Base-by-base conservation (phyloP, 92 coral and sea anemone species). In the Porites lobata region DNA sequence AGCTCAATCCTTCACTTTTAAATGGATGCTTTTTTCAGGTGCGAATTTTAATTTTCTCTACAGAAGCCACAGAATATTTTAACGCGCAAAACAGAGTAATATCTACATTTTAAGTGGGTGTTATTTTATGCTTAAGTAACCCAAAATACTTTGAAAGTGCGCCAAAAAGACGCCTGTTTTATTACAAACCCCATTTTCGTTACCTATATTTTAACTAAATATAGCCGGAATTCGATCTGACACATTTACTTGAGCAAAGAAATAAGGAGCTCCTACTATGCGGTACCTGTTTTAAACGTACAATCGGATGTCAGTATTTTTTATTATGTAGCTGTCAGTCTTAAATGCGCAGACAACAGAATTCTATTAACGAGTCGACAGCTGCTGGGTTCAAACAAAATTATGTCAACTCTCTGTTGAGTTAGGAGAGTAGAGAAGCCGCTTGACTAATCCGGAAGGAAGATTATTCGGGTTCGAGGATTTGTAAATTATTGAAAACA, bases 371-470 rank as follows among this genome's bases (percentile, higher is more conserved):
- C 47, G 8, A 15, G 9, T 14, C 69, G 86, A 82, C 87, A 84
- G 80, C 87, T 84, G 87, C 63, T 22, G 72, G 8, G 8, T 64
- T 14, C 8, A 18, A 50, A 74, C 72, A 47, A 8, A 50, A 68
- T 51, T 38, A 53, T 58, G 81, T 84, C 63, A 84, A 73, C 62
- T 73, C 9, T 32, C 11, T n/a, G 52, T 5, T 20, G 47, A 52
- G 63, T 22, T 47, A 50, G 24, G 57, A 75, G 50, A 73, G 69
- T 43, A 47, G 64, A 63, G 19, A 20, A 84, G 72, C 12, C 47
- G n/a, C 66, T 62, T 64, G n/a, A 73, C 50, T 64, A 84, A 73
- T 14, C 72, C 73, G 87, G 87, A 74, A 73, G 73, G 47, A 38
- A 4, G 47, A 38, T 38, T 38, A 38, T 38, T 38, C 47, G 47